A percentile compares a stretch with the other conserved stretches of the same genome.
phyloP scores from a whole-genome alignment of 2,113 vertebrate genomes.

The Cercocebus atys region DNA sequence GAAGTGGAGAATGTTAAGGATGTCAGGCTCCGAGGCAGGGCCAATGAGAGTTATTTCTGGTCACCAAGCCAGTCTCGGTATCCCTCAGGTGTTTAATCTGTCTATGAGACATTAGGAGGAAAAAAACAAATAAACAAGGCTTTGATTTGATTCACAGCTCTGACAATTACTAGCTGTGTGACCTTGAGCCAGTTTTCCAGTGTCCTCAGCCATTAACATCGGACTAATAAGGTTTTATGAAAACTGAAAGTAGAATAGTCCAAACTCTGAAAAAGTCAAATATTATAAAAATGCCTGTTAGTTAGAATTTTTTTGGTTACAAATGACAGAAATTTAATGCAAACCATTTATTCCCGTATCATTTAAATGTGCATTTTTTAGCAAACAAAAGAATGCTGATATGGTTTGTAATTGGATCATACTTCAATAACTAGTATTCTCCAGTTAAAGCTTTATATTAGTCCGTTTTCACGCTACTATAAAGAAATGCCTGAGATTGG shows the following conservation, averaged over 20 bases:
- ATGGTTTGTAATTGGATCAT: background rate
- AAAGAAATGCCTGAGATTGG: too few relatives aligned
- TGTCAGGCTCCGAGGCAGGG: constrained; percentile 16
- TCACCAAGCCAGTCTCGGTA: background rate
- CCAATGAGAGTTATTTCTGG: background rate
- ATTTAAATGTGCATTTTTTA: background rate
- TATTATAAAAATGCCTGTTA: background rate
- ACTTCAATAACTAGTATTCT: background rate
- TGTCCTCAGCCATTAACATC: background rate
- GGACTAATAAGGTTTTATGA: background rate
- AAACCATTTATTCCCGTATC: background rate
- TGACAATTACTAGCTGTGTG: constrained; percentile 13
- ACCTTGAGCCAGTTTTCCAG: constrained; percentile 11
- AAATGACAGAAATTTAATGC: constrained; percentile 12
- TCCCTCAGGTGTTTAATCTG: constrained; percentile 49
- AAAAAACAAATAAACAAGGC: constrained; percentile 36
- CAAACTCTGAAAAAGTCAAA: background rate
- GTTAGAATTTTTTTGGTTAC: background rate
- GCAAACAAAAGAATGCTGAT: background rate
- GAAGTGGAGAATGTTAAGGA: background rate
- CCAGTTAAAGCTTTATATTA: too few relatives aligned
- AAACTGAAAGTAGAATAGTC: background rate
- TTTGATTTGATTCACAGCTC: constrained; percentile 38
- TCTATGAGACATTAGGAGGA: background rate
- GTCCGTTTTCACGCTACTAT: too few relatives aligned